Evolutionary conservation across 2,113 vertebrate genomes (phyloP).

Genomic region (Nibea coibor): DNA sequence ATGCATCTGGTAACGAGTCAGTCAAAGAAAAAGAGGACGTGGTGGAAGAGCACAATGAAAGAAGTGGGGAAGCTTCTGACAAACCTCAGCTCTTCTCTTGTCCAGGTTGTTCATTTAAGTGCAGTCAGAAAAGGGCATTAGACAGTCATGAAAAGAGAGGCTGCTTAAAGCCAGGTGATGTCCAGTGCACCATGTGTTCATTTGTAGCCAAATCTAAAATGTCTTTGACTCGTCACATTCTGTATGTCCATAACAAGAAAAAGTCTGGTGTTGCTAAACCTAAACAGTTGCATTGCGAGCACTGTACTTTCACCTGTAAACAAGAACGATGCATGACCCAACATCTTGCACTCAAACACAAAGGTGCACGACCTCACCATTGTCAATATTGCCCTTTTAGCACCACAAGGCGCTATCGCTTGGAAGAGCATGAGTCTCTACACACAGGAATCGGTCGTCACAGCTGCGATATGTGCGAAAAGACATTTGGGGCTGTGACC

Average conservation of each 20-base stretch:
- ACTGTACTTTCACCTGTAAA: constrained; percentile 89
- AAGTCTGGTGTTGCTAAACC: not conserved
- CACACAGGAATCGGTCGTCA: constrained; percentile 94
- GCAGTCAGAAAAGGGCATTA: constrained; percentile 87
- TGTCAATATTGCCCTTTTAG: constrained; percentile 92
- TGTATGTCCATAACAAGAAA: constrained; percentile 75
- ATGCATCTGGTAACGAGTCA: not conserved
- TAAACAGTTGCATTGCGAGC: constrained; percentile 75
- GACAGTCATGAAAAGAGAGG: constrained; percentile 87
- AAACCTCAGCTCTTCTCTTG: constrained; percentile 80
- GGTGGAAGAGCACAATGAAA: not conserved
- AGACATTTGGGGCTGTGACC: constrained; percentile 92
- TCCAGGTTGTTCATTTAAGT: constrained; percentile 87
- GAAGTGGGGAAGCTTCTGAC: not conserved
- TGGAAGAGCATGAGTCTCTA: constrained; percentile 92
- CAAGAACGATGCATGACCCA: constrained; percentile 88
- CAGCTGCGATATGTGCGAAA: constrained; percentile 85
- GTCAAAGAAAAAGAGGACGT: not conserved
- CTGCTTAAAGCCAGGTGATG: constrained; percentile 82
- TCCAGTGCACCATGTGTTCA: constrained; percentile 85
- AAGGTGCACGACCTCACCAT: constrained; percentile 85
- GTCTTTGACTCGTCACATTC: constrained; percentile 83
- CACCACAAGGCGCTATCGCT: constrained; percentile 90
- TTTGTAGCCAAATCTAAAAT: constrained; percentile 83
- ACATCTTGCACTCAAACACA: constrained; percentile 89